Evolutionary conservation across 2,113 vertebrate species (phyloP), one percentile per base, ranked within the genome.

Genomic region (Platichthys stellatus): DNA sequence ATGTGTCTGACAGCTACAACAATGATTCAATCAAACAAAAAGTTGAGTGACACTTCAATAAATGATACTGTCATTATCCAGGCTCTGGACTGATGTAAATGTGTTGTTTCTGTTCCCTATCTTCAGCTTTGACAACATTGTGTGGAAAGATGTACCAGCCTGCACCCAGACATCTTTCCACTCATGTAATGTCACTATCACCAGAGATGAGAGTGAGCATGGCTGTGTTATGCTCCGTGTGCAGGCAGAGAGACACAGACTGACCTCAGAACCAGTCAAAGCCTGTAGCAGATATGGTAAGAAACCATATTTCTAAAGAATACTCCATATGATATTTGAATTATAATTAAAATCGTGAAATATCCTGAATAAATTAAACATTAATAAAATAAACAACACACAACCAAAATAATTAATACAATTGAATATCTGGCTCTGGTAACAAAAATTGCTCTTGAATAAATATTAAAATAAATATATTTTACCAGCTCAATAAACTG

Each of bases 231-330:
- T 0, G 74, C 57, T 90, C 23, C 61, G 58, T 3, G 82, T 88
- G 20, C 35, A 0, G 6, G 76, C 79, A 1, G 23, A 79, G 45
- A 57, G 69, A 10, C 35, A 0, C 2, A 49, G 58, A 2, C 65
- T 69, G 58, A 61, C 0, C 2, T 83, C 86, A 0, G 3, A 0
- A 11, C 24, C 56, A 0, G 74, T 47, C 1, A 0, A 72, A 12
- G 82, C 80, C 49, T 90, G 88, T 28, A 85, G 74, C 69, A 64
- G 0, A 40, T 18, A 74, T 2, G 77, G 88, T 88, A 13, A 74
- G 75, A 31, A 43, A 43, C 8, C 43, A 28, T 24, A 24, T 2
- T 24, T 24, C 24, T 24, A 24, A 24, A 24, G 24, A 24, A 24
- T 24, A 24, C 24, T 24, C 24, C 24, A 24, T 24, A 24, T 24